phyloP scores from a whole-genome alignment of 2,888 invertebrate species.

The Tipula unca region DNA sequence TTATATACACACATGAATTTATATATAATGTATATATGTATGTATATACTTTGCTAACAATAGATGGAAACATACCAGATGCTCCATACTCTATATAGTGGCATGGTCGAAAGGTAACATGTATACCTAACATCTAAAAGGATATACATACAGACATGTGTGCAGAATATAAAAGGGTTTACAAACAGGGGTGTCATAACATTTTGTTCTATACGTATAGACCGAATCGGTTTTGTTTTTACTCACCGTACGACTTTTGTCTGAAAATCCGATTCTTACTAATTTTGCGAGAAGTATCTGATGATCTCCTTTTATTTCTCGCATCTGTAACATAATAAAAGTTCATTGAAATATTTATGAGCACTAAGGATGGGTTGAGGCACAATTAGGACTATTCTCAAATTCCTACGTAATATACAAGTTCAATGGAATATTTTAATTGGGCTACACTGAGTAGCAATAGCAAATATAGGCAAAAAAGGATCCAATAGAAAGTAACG shows the following conservation, averaged over 20 bases:
- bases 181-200: neutral
- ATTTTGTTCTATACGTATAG: neutral
- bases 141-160: neutral
- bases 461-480: too few species aligned
- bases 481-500: too few species aligned
- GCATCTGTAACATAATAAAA: neutral
- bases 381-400: too few species aligned
- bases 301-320: neutral
- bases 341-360: neutral
- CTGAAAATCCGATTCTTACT: neutral
- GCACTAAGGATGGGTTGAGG: neutral
- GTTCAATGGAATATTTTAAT: too few species aligned
- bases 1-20: neutral
- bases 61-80: neutral
- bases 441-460: too few species aligned
- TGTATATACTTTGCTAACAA: neutral
- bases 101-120: neutral
- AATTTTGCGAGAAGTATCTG: neutral
- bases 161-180: neutral
- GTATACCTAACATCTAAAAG: neutral
- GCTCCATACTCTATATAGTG: neutral
- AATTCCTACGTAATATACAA: too few species aligned
- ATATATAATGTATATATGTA: neutral
- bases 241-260: slow-evolving; percentile 1
- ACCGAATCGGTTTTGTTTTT: neutral